Evolutionary conservation across 2,113 vertebrate genomes (phyloP).

Genomic region (Aspidoscelis tigris): DNA sequence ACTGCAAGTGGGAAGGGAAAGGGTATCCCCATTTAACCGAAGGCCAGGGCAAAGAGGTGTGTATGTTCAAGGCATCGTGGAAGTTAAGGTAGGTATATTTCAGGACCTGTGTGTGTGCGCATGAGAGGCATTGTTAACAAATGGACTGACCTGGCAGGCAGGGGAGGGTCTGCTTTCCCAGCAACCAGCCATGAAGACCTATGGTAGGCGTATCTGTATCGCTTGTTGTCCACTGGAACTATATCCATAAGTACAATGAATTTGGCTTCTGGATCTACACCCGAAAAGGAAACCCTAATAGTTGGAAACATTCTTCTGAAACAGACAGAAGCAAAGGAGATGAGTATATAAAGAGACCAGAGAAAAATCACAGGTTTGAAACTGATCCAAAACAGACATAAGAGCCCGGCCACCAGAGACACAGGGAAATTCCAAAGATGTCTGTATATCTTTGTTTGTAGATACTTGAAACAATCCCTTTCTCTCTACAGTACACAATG

Average conservation of each 20-base stretch:
- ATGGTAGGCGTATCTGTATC: constrained; percentile 97
- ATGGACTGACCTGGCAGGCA: constrained; percentile 90
- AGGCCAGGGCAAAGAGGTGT: no score
- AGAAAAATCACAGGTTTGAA: neutral
- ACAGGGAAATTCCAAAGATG: constrained; percentile 1
- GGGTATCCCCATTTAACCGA: no score
- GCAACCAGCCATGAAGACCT: constrained; percentile 98
- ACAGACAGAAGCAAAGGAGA: constrained; percentile 46
- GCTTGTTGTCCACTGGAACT: constrained; percentile 97
- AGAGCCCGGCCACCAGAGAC: neutral
- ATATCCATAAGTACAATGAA: constrained; percentile 99
- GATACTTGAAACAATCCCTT: neutral
- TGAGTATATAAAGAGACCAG: constrained; percentile 8
- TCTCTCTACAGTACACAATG: neutral
- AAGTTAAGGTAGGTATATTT: neutral
- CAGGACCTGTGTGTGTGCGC: rapidly evolving
- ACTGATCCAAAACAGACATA: constrained; percentile 13
- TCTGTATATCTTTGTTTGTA: neutral
- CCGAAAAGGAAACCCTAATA: constrained; percentile 96
- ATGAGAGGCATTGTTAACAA: neutral
- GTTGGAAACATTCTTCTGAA: constrained; percentile 98
- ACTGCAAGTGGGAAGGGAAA: no score
- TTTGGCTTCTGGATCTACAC: constrained; percentile 94
- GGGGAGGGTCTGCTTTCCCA: constrained; percentile 95
- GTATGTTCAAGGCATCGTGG: neutral